Evolutionary conservation across 2,888 invertebrate species (phyloP), one percentile per base, ranked within the genome.

Genomic region (Tortricodes alternella): DNA sequence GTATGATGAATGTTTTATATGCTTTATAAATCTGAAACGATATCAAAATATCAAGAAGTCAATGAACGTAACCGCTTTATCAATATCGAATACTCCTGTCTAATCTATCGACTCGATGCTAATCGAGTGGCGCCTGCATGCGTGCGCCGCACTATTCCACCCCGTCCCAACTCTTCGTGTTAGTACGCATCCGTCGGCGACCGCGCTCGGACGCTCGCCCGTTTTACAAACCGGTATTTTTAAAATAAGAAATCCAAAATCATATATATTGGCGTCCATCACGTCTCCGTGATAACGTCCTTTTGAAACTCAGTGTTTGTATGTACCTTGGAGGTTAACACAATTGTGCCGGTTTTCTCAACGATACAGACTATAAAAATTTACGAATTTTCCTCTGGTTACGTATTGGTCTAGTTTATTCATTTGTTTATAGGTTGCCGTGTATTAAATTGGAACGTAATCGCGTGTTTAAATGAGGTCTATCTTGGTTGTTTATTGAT

Each of bases 71-170:
- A 24, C 7, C 43, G 37, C 53, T 46, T 53, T 13, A 44, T 34
- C 32, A 44, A 34, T 58, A 51, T 39, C 51, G 27, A 50, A 53
- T 59, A 21, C 34, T 59, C 52, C 23, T 60, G 58, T 58, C 46
- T 62, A 62, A 74, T 76, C 71, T 76, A 77, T 80, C 74, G 75
- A 76, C 70, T 88, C 85, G 83, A 85, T 73, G 74, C 63, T 75
- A 76, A 80, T 78, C 73, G 71, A 69, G 71, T 66, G 62, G 67
- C 66, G 68, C 63, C 65, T 62, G 66, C 62, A 68, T 81, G 84
- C 85, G 82, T 85, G 86, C 84, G 81, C 88, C 78, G 71, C 89
- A 84, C 87, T 87, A 86, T 63, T 62, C 66, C 64, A 62, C 67
- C 66, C 64, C 70, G 67, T 72, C 73, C 74, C 79, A 75, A 77